Percentiles rank a stretch among this genome's conserved stretches.
These are phyloP conservation scores for Panagrolaimus sp. DNA, from an alignment of 1,140 invertebrate genomes.

Conservation along the genomic window DNA sequence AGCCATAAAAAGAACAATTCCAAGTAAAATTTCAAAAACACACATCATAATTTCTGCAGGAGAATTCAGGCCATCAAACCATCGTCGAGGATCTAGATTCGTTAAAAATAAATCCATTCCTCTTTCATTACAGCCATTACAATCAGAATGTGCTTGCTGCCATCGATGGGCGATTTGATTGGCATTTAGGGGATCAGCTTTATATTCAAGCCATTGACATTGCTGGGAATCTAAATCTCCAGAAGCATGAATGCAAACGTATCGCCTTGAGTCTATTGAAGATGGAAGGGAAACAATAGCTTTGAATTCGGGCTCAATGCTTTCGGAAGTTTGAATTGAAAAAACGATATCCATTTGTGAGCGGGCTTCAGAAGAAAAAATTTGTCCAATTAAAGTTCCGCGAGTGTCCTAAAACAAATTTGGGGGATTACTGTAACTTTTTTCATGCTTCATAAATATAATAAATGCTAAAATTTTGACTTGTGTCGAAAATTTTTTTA, in stretches of 20 bases:
- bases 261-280: conserved; percentile 20
- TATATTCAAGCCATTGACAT: conserved; percentile 38
- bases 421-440: no score
- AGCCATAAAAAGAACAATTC: conserved; percentile 28
- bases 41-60: conserved; percentile 37
- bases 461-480: no score
- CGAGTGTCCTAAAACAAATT: conserved; percentile 32
- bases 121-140: conserved; percentile 36
- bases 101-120: conserved; percentile 29
- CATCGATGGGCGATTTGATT: conserved; percentile 28
- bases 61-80: conserved; percentile 44
- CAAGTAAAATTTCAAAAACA: conserved; percentile 34
- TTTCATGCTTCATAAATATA: no score
- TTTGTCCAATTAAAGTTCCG: conserved; percentile 43
- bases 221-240: conserved; percentile 33
- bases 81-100: conserved; percentile 34
- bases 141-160: conserved; percentile 31
- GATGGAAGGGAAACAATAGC: conserved; percentile 28
- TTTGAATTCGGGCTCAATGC: conserved; percentile 14
- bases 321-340: conserved; percentile 28
- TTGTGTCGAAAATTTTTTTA: no score
- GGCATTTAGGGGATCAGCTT: conserved; percentile 28
- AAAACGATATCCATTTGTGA: conserved; percentile 35
- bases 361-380: conserved; percentile 36
- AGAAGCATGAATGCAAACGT: conserved; percentile 44